phyloP scores from a whole-genome alignment of 2,113 vertebrate species.

The Rhabdornis inornatus region DNA sequence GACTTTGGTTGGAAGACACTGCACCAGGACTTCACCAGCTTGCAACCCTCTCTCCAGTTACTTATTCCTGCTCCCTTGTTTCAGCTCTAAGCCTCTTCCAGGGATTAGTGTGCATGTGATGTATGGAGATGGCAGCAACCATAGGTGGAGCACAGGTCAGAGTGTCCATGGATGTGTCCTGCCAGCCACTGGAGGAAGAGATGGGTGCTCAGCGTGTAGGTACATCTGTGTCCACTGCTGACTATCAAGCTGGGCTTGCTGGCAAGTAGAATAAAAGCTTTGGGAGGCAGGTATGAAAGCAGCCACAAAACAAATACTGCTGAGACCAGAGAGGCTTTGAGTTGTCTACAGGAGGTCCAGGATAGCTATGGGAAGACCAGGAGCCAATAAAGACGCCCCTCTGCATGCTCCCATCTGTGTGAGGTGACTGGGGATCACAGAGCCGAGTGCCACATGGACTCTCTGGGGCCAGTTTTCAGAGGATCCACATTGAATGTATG shows the following conservation, averaged over 20 bases:
- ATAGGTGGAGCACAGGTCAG: neutral
- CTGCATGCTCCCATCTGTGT: neutral
- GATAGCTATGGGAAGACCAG: rapidly evolving
- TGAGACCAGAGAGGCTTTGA: neutral
- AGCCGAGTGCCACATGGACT: neutral
- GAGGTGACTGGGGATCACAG: neutral
- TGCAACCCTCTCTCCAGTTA: neutral
- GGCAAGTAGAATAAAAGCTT: neutral
- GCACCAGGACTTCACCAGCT: neutral
- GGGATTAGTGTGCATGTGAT: no score
- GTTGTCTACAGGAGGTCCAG: neutral
- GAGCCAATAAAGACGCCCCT: rapidly evolving
- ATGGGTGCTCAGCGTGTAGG: no score
- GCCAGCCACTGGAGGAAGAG: neutral
- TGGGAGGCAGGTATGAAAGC: neutral
- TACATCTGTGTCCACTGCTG: neutral
- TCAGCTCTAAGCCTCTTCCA: neutral
- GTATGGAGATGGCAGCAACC: neutral
- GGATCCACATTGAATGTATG: rapidly evolving
- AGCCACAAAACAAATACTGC: neutral
- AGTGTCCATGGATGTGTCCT: neutral
- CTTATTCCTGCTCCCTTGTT: neutral
- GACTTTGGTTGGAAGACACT: neutral
- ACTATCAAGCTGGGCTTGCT: neutral
- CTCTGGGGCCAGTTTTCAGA: neutral